Evolutionary conservation across 1,140 invertebrate genomes (phyloP).

Genomic region (Caerostris darwini): DNA sequence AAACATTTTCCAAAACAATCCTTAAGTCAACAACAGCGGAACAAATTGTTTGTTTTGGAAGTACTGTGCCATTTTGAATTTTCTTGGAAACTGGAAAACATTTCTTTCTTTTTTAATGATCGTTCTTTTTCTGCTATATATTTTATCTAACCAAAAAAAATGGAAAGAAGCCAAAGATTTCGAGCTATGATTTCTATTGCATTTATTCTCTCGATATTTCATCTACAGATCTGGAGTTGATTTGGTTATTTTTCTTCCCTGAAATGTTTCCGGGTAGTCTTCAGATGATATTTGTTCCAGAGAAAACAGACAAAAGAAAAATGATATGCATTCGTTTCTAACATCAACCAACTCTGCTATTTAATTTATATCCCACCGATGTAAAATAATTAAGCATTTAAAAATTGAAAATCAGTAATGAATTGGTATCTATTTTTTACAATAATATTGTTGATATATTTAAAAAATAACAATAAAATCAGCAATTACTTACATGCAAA

Average conservation of each 20-base stretch:
- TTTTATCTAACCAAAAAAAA: neutral
- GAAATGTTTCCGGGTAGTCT: neutral
- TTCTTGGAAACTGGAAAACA: neutral
- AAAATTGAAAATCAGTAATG: too few species aligned
- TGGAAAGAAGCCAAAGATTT: slow-evolving; percentile 29
- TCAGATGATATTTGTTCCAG: neutral
- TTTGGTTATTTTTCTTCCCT: neutral
- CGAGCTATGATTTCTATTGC: slow-evolving; percentile 15
- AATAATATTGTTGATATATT: too few species aligned
- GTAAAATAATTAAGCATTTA: too few species aligned
- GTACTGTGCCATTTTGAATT: slow-evolving; percentile 46
- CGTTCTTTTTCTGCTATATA: neutral
- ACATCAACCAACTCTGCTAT: too few species aligned
- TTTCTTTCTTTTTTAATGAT: neutral
- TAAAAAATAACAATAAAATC: too few species aligned
- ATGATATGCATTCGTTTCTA: neutral
- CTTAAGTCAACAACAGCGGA: slow-evolving; percentile 49
- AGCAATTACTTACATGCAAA: too few species aligned
- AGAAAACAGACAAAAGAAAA: neutral
- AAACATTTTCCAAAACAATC: slow-evolving; percentile 28
- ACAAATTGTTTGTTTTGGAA: slow-evolving; percentile 36
- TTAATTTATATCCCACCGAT: too few species aligned
- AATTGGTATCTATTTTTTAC: too few species aligned
- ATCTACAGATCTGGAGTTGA: neutral
- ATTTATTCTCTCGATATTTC: neutral